These are phyloP conservation scores for Charaxes varanes DNA, from an alignment of 1,140 invertebrate species.

Conservation along the genomic window DNA sequence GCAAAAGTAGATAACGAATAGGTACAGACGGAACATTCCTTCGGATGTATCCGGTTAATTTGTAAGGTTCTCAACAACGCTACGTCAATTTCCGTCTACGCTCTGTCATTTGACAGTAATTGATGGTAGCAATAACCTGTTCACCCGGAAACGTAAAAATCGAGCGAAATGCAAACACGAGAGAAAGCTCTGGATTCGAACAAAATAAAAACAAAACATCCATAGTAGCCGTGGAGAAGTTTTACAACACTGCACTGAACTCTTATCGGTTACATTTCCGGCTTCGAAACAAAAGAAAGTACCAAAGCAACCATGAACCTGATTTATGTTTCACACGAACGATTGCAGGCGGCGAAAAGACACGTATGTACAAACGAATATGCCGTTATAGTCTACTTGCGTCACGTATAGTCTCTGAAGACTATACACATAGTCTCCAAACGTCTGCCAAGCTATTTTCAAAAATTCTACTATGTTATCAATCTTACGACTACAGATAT, in stretches of 20 bases:
- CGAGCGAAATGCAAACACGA: slow-evolving; percentile 21
- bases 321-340: slow-evolving; percentile 5
- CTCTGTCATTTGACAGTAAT: slow-evolving; percentile 9
- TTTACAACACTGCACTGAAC: slow-evolving; percentile 8
- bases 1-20: no score
- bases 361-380: slow-evolving; percentile 33
- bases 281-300: slow-evolving; percentile 17
- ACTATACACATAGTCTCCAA: no score
- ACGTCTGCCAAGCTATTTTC: no score
- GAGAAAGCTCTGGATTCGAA: slow-evolving; percentile 18
- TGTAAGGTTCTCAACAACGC: no score
- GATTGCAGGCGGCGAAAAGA: slow-evolving; percentile 1
- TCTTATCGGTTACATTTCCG: slow-evolving; percentile 15
- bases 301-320: slow-evolving; percentile 9
- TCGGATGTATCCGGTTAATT: no score
- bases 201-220: not conserved
- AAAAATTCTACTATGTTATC: no score
- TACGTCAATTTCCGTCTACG: not conserved
- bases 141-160: slow-evolving; percentile 17
- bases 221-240: slow-evolving; percentile 11
- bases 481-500: no score
- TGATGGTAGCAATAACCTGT: slow-evolving; percentile 31
- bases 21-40: no score
- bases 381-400: slow-evolving; percentile 47
- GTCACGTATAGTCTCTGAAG: slow-evolving; percentile 24